Base-by-base conservation (phyloP, 1,140 invertebrate genomes). In the Drosophila kohkoa region DNA sequence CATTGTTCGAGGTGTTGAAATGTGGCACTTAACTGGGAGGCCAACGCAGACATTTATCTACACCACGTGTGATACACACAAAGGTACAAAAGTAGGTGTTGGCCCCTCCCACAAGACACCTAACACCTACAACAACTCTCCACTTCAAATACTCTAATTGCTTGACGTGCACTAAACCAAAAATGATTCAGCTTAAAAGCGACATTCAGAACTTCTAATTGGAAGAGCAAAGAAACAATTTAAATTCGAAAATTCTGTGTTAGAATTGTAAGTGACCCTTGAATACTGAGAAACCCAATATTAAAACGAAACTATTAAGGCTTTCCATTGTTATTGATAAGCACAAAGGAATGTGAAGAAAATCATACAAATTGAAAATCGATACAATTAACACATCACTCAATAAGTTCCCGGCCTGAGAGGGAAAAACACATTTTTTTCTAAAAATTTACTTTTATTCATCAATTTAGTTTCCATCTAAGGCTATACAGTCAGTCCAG, bases 1-100 rank as follows among this genome's bases (percentile, higher is more conserved):
- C 54, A 68, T 74, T 74, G 71, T 73, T 60, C 28, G 15, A 68
- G 71, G 71, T 68, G 71, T 75, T 75, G 66, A 75, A 75, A 75
- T 75, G 66, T 55, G 55, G 48, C 65, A 74, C 48, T 62, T 74
- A 70, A 43, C 41, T 8, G 20, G 11, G n/a, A 25, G 41, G 57
- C 51, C 43, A 62, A 41, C 57, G 58, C 13, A 65, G 30, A 68
- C 45, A 67, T 67, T 73, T 74, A 48, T 73, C 51, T 68, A 57
- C 20, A 4, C 13, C 51, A 49, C 49, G 64, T 67, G 30, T 49
- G 45, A 66, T 45, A 59, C 51, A 65, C 16, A 20, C 28, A 52
- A 11, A 32, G 13, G 38, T n/a, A 55, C 35, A 38, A 10, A 38
- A 10, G 35, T 8, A 10, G 35, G 32, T 32, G 38, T 41, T 41